These are phyloP conservation scores for Sisyra nigra DNA, from an alignment of 2,888 invertebrate species.

Conservation along the genomic window DNA sequence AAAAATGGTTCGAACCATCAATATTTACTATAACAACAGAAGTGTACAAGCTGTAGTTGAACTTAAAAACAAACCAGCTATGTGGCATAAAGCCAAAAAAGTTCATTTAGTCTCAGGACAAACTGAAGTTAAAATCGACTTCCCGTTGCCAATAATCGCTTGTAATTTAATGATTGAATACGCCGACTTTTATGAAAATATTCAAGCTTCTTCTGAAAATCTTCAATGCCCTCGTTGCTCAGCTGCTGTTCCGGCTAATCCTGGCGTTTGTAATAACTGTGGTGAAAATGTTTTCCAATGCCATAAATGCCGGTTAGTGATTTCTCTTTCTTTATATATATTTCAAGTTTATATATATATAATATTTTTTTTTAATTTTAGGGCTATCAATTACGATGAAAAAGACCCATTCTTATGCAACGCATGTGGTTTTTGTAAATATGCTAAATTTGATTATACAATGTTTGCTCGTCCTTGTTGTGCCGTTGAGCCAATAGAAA, in stretches of 20 bases:
- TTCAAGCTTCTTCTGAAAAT: conserved; percentile 84
- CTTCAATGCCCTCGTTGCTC: conserved; percentile 92
- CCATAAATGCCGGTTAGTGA: conserved; percentile 75
- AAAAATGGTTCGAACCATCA: conserved; percentile 93
- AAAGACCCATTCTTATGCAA: conserved; percentile 98
- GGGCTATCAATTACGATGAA: conserved; percentile 97
- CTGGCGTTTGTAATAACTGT: conserved; percentile 92
- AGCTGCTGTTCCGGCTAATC: conserved; percentile 91
- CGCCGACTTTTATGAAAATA: conserved; percentile 93
- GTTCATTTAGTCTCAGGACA: conserved; percentile 81
- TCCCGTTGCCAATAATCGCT: conserved; percentile 90
- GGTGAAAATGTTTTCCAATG: conserved; percentile 99
- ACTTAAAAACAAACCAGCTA: conserved; percentile 84
- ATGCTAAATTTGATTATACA: conserved; percentile 96
- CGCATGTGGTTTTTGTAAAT: conserved; percentile 98
- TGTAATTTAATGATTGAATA: conserved; percentile 98
- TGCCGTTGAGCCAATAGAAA: conserved; percentile 94
- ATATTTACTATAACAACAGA: conserved; percentile 93
- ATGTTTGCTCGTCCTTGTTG: conserved; percentile 82
- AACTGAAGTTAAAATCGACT: conserved; percentile 92
- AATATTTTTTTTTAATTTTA: conserved; percentile 20
- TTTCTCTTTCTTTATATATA: not conserved
- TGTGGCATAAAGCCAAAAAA: conserved; percentile 96
- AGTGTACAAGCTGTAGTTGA: conserved; percentile 95
- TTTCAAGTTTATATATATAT: not conserved